These are phyloP conservation scores for Cirrhinus molitorella DNA, from an alignment of 2,797 vertebrate genomes.

Conservation along the genomic window DNA sequence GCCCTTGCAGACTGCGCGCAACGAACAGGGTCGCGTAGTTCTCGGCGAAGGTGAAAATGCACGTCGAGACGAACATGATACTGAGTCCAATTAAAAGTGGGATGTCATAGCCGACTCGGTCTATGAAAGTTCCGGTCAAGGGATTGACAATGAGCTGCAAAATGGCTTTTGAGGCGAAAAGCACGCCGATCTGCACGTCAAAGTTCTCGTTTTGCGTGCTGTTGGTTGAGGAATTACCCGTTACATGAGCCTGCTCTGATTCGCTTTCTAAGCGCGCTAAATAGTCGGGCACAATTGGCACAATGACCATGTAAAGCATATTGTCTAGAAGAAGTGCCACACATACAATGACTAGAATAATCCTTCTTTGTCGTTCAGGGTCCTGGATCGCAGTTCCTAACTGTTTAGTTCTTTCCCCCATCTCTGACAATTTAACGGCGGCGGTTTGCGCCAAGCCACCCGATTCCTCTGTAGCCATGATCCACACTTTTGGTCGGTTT, in stretches of 20 bases:
- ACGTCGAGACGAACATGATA: slow-evolving; percentile 93
- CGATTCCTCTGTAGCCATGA: slow-evolving; percentile 77
- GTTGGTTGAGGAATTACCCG: slow-evolving; percentile 73
- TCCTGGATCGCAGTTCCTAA: slow-evolving; percentile 85
- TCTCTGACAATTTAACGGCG: slow-evolving; percentile 88
- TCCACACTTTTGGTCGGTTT: slow-evolving; percentile 40
- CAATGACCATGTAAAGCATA: slow-evolving; percentile 99
- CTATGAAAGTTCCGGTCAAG: slow-evolving; percentile 94
- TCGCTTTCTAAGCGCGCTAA: slow-evolving; percentile 83
- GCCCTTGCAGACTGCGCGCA: slow-evolving; percentile 94
- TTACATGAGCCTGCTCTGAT: slow-evolving; percentile 66
- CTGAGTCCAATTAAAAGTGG: slow-evolving; percentile 93
- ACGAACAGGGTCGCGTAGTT: slow-evolving; percentile 91
- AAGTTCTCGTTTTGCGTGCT: slow-evolving; percentile 83
- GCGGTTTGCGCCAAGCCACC: slow-evolving; percentile 82
- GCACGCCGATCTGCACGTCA: slow-evolving; percentile 92
- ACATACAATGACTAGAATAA: slow-evolving; percentile 92
- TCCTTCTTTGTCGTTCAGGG: slow-evolving; percentile 86
- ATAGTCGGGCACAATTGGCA: slow-evolving; percentile 96
- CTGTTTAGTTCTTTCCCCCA: slow-evolving; percentile 89
- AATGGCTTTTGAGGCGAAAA: slow-evolving; percentile 97
- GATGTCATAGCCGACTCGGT: slow-evolving; percentile 93
- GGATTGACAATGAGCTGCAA: slow-evolving; percentile 95
- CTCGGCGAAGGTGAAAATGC: slow-evolving; percentile 92
- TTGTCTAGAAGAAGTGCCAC: slow-evolving; percentile 94